These are phyloP conservation scores for Darevskia nairensis DNA, from an alignment of 2,797 vertebrate species.

Conservation along the genomic window DNA sequence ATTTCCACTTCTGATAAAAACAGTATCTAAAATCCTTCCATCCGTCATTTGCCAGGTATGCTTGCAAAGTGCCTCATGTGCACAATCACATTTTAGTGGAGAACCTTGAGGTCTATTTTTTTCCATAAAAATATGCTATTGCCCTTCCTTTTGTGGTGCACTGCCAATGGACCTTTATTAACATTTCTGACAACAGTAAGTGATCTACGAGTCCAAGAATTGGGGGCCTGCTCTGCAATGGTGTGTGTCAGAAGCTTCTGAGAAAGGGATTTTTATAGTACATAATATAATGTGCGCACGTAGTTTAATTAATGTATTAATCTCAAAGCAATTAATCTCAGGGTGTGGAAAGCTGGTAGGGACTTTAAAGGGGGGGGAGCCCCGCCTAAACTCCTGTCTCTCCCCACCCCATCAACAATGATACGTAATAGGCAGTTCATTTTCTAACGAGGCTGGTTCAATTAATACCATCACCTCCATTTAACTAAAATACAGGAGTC, in stretches of 20 bases:
- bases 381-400: background rate
- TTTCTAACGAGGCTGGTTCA: slow-evolving; percentile 41
- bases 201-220: background rate
- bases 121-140: background rate
- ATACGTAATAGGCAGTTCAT: slow-evolving; percentile 43
- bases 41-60: background rate
- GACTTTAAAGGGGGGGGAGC: slow-evolving; percentile 22
- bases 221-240: slow-evolving; percentile 8
- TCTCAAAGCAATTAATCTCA: slow-evolving; percentile 32
- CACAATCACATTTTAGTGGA: background rate
- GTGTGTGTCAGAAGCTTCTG: background rate
- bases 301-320: slow-evolving; percentile 43
- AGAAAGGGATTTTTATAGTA: slow-evolving; percentile 3
- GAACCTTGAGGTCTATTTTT: background rate
- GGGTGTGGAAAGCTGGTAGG: background rate
- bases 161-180: background rate
- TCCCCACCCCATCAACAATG: slow-evolving; percentile 4
- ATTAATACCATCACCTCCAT: slow-evolving; percentile 39
- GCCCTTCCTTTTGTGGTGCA: background rate
- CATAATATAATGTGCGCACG: background rate
- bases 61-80: background rate
- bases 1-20: background rate
- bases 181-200: background rate
- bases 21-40: background rate
- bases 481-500: slow-evolving; percentile 42